These are phyloP conservation scores for Chloropsis cyanopogon DNA, from an alignment of 2,113 vertebrate genomes.

Conservation along the genomic window DNA sequence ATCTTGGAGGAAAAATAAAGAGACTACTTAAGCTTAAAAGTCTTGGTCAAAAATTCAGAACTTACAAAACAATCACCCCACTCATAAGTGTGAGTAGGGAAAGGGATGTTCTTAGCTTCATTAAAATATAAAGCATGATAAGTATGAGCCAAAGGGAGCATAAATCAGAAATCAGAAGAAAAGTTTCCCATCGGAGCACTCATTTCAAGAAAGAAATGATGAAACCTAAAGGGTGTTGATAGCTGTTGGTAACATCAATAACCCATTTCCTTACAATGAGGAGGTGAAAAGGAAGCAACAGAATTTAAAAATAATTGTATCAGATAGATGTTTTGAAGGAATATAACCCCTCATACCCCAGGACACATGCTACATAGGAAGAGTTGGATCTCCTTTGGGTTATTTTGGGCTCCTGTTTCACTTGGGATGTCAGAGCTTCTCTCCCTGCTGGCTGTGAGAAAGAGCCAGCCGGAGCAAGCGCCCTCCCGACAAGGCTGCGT, in stretches of 20 bases:
- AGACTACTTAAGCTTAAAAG: neutral
- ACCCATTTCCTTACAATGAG: neutral
- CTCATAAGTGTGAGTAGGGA: neutral
- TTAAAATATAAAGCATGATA: neutral
- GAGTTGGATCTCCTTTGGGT: neutral
- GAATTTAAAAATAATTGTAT: neutral
- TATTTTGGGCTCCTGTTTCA: neutral
- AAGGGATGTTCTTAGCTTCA: neutral
- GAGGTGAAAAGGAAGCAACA: neutral
- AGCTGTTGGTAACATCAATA: neutral
- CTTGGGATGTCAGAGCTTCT: neutral
- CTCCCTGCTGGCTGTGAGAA: neutral
- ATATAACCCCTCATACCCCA: neutral
- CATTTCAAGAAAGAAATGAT: neutral
- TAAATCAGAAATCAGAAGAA: neutral
- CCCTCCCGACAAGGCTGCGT: neutral
- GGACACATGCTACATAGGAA: neutral
- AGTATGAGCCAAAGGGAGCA: neutral
- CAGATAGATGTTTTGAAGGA: neutral
- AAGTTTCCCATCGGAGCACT: neutral
- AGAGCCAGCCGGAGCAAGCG: accelerated
- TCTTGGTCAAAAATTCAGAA: neutral
- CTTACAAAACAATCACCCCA: neutral
- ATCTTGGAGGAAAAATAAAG: neutral
- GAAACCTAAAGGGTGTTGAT: neutral